Conservation (phyloP, 2,888 invertebrate genomes). For the Agrotis clavis region DNA sequence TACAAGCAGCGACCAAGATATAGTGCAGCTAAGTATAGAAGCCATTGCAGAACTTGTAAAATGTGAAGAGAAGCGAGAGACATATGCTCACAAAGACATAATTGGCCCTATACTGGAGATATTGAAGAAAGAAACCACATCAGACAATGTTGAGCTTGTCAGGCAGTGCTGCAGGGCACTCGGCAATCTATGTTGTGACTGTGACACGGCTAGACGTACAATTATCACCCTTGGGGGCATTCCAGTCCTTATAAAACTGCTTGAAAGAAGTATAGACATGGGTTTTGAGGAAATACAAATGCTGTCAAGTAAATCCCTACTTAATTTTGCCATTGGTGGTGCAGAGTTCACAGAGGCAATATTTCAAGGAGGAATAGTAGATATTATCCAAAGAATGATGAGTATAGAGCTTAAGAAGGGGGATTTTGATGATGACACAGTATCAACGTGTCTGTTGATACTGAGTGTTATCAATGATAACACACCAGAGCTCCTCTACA, state of each 20-base stretch:
- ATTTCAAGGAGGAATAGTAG: slow-evolving; percentile 90
- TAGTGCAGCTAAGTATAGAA: slow-evolving; percentile 92
- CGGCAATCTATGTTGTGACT: slow-evolving; percentile 97
- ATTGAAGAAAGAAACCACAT: slow-evolving; percentile 80
- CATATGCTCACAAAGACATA: slow-evolving; percentile 92
- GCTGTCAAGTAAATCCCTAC: slow-evolving; percentile 94
- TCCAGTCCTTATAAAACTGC: slow-evolving; percentile 81
- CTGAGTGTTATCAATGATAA: slow-evolving; percentile 92
- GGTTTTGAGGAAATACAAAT: slow-evolving; percentile 90
- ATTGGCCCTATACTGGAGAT: slow-evolving; percentile 91
- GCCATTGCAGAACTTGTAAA: slow-evolving; percentile 96
- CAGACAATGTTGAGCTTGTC: slow-evolving; percentile 89
- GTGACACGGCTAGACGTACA: slow-evolving; percentile 93
- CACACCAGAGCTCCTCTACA: slow-evolving; percentile 91
- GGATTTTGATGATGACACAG: slow-evolving; percentile 90
- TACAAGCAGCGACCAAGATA: slow-evolving; percentile 85
- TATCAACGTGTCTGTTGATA: slow-evolving; percentile 90
- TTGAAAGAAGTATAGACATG: slow-evolving; percentile 78
- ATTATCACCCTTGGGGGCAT: slow-evolving; percentile 89
- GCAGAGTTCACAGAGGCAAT: slow-evolving; percentile 92
- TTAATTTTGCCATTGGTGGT: slow-evolving; percentile 95
- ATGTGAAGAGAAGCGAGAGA: slow-evolving; percentile 94
- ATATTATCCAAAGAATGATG: slow-evolving; percentile 89
- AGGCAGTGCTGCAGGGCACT: slow-evolving; percentile 95
- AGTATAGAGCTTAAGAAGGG: slow-evolving; percentile 85